phyloP scores from a whole-genome alignment of 2,888 invertebrate genomes.

The Gryllus longicercus region DNA sequence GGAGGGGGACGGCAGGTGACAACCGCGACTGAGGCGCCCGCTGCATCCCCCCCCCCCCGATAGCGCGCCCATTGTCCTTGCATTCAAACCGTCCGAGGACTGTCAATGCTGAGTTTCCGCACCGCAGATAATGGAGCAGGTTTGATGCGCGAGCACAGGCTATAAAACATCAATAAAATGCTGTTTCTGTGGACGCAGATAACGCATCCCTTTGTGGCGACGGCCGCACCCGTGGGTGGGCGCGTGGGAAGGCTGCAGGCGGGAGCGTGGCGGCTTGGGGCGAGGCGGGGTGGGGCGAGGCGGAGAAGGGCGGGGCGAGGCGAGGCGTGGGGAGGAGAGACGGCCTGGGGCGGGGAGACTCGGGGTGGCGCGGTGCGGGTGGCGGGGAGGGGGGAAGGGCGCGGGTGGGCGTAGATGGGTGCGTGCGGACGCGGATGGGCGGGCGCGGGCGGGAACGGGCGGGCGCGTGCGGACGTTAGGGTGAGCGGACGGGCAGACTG shows the following conservation, averaged over 20 bases:
- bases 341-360: no score
- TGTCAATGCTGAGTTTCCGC: slow-evolving; percentile 17
- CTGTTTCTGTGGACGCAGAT: not conserved
- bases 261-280: no score
- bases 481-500: not conserved
- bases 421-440: no score
- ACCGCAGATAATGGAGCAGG: slow-evolving; percentile 17
- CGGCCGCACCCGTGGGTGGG: no score
- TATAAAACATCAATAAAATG: slow-evolving; percentile 17
- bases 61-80: not conserved
- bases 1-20: not conserved
- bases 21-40: not conserved
- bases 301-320: no score
- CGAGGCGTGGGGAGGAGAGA: no score
- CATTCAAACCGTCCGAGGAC: not conserved
- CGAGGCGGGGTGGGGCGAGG: no score
- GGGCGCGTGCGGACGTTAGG: not conserved
- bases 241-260: no score
- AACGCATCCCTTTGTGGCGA: not conserved
- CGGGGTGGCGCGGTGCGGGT: no score
- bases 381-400: no score
- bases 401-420: not conserved
- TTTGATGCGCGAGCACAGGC: not conserved
- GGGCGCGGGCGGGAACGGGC: not conserved
- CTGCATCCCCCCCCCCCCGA: not conserved